These are phyloP conservation scores for Pasiphila rectangulata DNA, from an alignment of 2,888 invertebrate genomes.

Conservation along the genomic window DNA sequence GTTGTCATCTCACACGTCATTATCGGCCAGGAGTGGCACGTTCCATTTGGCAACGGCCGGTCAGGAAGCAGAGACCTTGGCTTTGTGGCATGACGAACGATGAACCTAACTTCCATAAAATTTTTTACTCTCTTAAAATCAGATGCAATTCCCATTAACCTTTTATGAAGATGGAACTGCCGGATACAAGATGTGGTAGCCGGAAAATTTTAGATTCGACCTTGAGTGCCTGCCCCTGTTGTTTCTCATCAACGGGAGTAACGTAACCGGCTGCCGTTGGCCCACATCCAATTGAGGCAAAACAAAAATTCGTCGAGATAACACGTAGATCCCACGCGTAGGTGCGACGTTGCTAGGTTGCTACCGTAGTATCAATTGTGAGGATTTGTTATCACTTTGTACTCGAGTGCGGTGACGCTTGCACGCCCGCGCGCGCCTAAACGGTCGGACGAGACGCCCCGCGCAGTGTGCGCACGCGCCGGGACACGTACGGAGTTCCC, in stretches of 20 bases:
- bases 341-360: slow-evolving; percentile 39
- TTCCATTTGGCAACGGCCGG: slow-evolving; percentile 25
- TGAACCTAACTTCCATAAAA: too few relatives aligned
- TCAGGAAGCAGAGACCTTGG: slow-evolving; percentile 37
- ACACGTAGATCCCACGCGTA: slow-evolving; percentile 47
- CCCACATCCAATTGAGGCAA: slow-evolving; percentile 54
- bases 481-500: slow-evolving; percentile 59
- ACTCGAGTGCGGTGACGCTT: slow-evolving; percentile 55
- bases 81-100: slow-evolving; percentile 32
- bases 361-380: slow-evolving; percentile 59
- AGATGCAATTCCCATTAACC: too few relatives aligned
- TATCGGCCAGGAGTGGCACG: slow-evolving; percentile 29
- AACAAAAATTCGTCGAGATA: slow-evolving; percentile 53
- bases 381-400: slow-evolving; percentile 74
- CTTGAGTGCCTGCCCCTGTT: slow-evolving; percentile 49
- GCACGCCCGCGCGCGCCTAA: slow-evolving; percentile 60
- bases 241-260: slow-evolving; percentile 52
- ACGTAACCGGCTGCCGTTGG: slow-evolving; percentile 53
- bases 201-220: slow-evolving; percentile 38
- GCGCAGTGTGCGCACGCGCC: slow-evolving; percentile 58
- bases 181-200: slow-evolving; percentile 2
- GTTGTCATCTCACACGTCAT: slow-evolving; percentile 32
- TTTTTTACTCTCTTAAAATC: too few relatives aligned
- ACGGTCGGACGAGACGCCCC: slow-evolving; percentile 41
- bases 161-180: neutral